Evolutionary conservation across 2,797 vertebrate species (phyloP), one percentile per base, ranked within the genome.

Genomic region (Myotis myotis): DNA sequence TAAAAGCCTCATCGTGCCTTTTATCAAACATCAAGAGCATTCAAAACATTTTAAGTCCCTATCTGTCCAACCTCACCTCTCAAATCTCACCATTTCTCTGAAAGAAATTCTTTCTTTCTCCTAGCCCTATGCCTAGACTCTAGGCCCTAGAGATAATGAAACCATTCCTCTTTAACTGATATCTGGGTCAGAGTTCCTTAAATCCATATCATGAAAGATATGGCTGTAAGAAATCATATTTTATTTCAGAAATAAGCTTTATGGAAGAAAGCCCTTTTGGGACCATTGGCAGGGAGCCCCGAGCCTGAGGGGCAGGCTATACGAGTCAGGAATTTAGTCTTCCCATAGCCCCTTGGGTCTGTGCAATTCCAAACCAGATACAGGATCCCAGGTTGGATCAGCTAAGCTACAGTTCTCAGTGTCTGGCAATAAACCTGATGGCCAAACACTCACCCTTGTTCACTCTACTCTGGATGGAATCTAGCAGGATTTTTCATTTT

Each of bases 1-100:
- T 80, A 83, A 36, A 87, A 44, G 4, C 8, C 57, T 53, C 60
- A 5, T 62, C 3, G 23, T 71, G 16, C 8, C 23, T 30, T 30
- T 93, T 95, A 92, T 92, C 57, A 36, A 64, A 81, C 36, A 74
- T 78, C 62, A 93, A 79, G 19, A 66, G 8, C 36, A 38, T 83
- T 91, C 62, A 75, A 74, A 80, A 92, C 6, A 20, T 79, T 78
- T 47, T 36, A 51, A 16, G 17, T 94, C 68, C 2, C 2, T 44
- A 36, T n/a, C 6, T 83, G 17, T 68, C n/a, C 38, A 78, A 94
- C 16, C 12, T 80, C 20, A 5, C 62, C 36, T 93, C 86, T 90
- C 51, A 71, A 92, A 75, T 41, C 17, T 82, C 71, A 87, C 36
- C 19, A 71, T 82, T 94, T 96, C 78, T 85, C 36, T 33, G 53